Conservation (phyloP, 2,113 vertebrate genomes). For the Thermophis baileyi region DNA sequence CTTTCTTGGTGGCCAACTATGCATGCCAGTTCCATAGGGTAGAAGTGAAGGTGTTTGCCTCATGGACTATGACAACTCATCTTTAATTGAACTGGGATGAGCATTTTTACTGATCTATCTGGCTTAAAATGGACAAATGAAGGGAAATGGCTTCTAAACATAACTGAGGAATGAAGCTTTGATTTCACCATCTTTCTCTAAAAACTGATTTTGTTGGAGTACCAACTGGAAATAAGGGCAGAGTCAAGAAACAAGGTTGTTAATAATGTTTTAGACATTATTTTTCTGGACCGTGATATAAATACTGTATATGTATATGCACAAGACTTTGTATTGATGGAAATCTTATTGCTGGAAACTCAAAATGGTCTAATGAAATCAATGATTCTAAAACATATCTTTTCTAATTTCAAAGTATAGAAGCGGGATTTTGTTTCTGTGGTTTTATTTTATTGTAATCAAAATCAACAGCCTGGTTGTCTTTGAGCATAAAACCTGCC, state of each 20-base stretch:
- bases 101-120: background rate
- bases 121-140: background rate
- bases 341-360: background rate
- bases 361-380: background rate
- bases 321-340: background rate
- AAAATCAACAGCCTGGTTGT: constrained; percentile 20
- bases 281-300: background rate
- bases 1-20: background rate
- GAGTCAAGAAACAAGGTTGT: background rate
- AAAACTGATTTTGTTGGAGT: constrained; percentile 18
- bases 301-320: too few species aligned
- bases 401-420: constrained; percentile 36
- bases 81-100: background rate
- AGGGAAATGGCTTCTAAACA: background rate
- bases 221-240: background rate
- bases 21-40: background rate
- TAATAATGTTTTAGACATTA: background rate
- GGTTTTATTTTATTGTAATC: background rate
- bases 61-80: background rate
- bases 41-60: background rate
- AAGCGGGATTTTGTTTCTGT: constrained; percentile 23
- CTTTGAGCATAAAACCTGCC: constrained; percentile 20
- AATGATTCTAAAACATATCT: background rate
- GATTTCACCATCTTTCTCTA: background rate
- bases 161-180: background rate